Base-by-base conservation (phyloP, 2,797 vertebrate genomes). In the Aeoliscus strigatus region DNA sequence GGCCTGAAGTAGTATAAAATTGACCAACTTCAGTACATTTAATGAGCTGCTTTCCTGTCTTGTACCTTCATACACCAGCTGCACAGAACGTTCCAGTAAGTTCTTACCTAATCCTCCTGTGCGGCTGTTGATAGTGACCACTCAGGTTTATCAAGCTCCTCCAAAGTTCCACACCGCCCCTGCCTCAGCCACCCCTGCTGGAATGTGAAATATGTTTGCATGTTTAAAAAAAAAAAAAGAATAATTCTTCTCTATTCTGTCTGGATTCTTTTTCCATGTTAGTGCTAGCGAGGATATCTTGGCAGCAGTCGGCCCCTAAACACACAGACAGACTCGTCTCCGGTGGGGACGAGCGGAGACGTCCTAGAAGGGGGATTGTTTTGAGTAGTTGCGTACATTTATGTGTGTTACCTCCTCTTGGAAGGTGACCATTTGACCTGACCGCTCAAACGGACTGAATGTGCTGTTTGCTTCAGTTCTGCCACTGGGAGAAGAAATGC, bases 121-220 rank as follows among this genome's bases (percentile, higher is more conserved):
- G 47, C 66, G 51, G 58, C 53, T 63, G 51, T 63, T 41, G 17
- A 46, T 48, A 49, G 47, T 37, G 60, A 60, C 50, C 55, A 35
- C 25, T 32, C 51, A 73, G 51, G 4, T 72, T 77, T 66, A 62
- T 73, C 23, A 4, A 69, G 66, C 59, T 55, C 35, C 38, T 83
- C 74, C 66, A 75, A 75, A 75, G 81, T 78, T 82, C 73, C 75
- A 77, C 57, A 61, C 57, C 1, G 61, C 53, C 68, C 58, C 60
- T 58, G 68, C 65, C 80, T 74, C 54, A 60, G 47, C 76, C 64
- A 73, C 70, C 70, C 48, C 55, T 68, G 15, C 60, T 85, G 74
- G 78, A 87, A 86, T 86, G 76, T 79, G 47, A 87, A 85, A 79
- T 63, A 84, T 86, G 74, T 81, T 79, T 73, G 74, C 56, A 76